Conservation (phyloP, 2,113 vertebrate species). For the Platysteira castanea region DNA sequence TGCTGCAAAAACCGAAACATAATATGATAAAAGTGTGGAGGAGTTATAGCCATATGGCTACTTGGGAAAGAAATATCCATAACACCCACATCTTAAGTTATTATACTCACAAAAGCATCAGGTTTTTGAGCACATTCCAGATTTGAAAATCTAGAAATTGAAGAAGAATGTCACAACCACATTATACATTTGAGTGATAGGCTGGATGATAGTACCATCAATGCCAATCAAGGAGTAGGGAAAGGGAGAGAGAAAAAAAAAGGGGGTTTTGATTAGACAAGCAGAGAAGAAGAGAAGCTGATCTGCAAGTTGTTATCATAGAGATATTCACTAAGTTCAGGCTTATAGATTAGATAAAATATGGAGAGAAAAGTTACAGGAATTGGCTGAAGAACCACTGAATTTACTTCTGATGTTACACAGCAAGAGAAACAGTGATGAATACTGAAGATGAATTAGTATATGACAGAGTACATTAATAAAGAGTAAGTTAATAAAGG, state of each 20-base stretch:
- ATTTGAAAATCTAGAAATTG: neutral
- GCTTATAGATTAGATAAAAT: neutral
- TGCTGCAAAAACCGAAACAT: neutral
- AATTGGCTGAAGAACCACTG: neutral
- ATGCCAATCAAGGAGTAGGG: neutral
- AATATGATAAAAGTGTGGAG: neutral
- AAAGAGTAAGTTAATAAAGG: neutral
- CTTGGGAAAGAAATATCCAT: neutral
- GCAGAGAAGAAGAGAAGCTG: neutral
- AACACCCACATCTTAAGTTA: slow-evolving; percentile 4
- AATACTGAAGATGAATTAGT: neutral
- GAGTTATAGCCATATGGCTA: slow-evolving; percentile 23
- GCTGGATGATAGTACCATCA: neutral
- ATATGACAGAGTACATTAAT: neutral
- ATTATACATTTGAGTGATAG: neutral
- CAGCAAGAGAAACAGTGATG: neutral
- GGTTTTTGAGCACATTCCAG: neutral
- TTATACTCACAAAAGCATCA: neutral
- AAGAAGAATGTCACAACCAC: neutral
- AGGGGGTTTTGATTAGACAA: neutral
- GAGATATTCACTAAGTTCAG: neutral
- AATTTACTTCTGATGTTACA: neutral
- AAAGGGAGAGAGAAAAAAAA: neutral
- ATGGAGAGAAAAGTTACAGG: neutral
- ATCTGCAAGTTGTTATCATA: slow-evolving; percentile 32